Conservation (phyloP, 2,113 vertebrate genomes). For the Apeltes quadracus region DNA sequence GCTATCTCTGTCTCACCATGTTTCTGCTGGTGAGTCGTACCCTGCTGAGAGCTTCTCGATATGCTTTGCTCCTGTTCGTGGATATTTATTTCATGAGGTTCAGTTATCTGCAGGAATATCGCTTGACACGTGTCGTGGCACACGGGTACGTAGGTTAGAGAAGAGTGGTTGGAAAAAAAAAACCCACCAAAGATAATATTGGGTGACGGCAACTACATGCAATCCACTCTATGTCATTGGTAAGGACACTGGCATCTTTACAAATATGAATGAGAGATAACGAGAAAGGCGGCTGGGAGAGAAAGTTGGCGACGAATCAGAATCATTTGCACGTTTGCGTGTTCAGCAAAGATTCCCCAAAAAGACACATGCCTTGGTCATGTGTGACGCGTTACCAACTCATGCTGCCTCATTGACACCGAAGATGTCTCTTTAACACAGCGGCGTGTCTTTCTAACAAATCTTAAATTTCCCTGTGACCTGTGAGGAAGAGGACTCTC, state of each 20-base stretch:
- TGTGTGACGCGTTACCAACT: not conserved
- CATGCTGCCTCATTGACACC: not conserved
- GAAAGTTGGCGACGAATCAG: not conserved
- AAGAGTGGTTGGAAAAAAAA: not conserved
- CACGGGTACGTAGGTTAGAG: not conserved
- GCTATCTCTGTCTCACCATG: constrained; percentile 86
- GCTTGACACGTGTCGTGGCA: not conserved
- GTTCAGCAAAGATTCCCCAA: not conserved
- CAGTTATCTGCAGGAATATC: not conserved
- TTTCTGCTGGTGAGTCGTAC: constrained; percentile 85
- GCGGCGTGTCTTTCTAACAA: not conserved
- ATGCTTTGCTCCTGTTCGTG: not conserved
- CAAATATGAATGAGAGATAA: constrained; percentile 29
- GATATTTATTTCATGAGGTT: not conserved
- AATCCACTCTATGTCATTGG: not conserved
- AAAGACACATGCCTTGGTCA: not conserved
- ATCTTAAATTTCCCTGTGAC: not conserved
- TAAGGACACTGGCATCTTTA: not conserved
- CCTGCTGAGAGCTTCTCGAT: not conserved
- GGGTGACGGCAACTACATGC: not conserved
- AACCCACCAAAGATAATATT: not conserved
- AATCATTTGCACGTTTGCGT: constrained; percentile 8
- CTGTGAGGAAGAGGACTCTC: constrained; percentile 86
- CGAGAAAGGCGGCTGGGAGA: constrained; percentile 6
- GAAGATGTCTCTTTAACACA: not conserved